Evolutionary conservation across 2,113 vertebrate species (phyloP), one percentile per base, ranked within the genome.

Genomic region (Thunnus maccoyii): DNA sequence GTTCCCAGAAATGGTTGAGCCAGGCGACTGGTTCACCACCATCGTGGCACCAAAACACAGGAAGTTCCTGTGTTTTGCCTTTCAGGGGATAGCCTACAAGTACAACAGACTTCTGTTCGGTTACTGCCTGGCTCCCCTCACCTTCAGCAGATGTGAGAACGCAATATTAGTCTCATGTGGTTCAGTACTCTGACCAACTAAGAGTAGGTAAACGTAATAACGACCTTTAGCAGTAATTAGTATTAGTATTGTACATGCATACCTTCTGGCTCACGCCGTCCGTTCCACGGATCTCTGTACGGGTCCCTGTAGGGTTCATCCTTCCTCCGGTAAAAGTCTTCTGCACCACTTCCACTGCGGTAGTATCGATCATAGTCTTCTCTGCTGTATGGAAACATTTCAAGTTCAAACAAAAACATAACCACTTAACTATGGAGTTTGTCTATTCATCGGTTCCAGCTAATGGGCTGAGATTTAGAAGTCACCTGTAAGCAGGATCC

Each of bases 231-330:
- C 11, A 22, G 22, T 22, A 22, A 22, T 22, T 22, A 22, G 22
- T 22, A 22, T 22, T 22, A 15, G 27, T 36, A 13, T 17, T 4
- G 16, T 6, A 30, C 3, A 60, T 30, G 27, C 72, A 5, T 85
- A 97, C 96, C 96, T 71, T 98, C 97, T 11, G 96, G 77, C 47
- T 96, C 97, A 58, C 95, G 91, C 1, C 92, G 93, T 72, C 96
- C 96, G 16, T 98, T 97, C 93, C 97, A 96, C 9, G 95, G 94
- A 0, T 99, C 97, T 72, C 96, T 95, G 86, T 96, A 98, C n/a
- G 95, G 95, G 5, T 98, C 97, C 0, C 95, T 93, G 73, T 91
- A 97, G 0, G 96, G 71, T 3, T 98, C 97, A 0, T 98, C 97
- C 84, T 97, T 98, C 83, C 97, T 97, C 16, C 96, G 94, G 76